A percentile compares a stretch with the other conserved stretches of the same genome.
phyloP scores from a whole-genome alignment of 2,888 invertebrate species.

The Uloborus plumipes region DNA sequence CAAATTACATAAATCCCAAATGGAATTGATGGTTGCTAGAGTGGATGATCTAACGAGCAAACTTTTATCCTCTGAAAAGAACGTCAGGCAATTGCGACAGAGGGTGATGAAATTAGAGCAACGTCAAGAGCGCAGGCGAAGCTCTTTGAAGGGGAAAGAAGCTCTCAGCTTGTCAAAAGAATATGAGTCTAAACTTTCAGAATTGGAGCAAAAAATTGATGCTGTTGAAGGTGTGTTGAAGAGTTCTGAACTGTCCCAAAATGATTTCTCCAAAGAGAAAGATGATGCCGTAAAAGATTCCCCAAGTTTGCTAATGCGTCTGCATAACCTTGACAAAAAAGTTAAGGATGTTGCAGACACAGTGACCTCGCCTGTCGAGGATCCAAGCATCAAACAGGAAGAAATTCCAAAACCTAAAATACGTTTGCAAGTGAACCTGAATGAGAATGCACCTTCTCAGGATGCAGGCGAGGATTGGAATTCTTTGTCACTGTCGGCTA shows the following conservation, averaged over 20 bases:
- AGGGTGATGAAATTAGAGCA: constrained; percentile 84
- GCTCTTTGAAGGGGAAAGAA: constrained; percentile 81
- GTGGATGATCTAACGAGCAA: constrained; percentile 88
- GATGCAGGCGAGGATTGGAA: constrained; percentile 60
- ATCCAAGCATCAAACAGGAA: constrained; percentile 16
- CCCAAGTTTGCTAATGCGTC: constrained; percentile 46
- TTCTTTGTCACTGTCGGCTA: constrained; percentile 55
- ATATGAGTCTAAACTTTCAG: constrained; percentile 60
- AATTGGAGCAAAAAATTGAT: constrained; percentile 61
- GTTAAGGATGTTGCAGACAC: constrained; percentile 52
- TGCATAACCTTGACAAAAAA: constrained; percentile 58
- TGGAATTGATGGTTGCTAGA: constrained; percentile 84
- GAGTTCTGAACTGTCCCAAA: constrained; percentile 8
- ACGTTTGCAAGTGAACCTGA: constrained; percentile 53
- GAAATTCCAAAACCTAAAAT: constrained; percentile 62
- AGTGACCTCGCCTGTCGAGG: constrained; percentile 23
- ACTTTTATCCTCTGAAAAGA: constrained; percentile 84
- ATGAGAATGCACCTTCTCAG: constrained; percentile 39
- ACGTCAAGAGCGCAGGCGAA: constrained; percentile 83
- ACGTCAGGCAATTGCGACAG: constrained; percentile 81
- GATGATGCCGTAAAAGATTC: constrained; percentile 33
- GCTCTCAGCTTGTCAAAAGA: constrained; percentile 55
- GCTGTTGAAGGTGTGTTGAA: constrained; percentile 52
- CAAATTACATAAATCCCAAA: constrained; percentile 76
- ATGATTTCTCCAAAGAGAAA: constrained; percentile 5